These are phyloP conservation scores for Odontomyia ornata DNA, from an alignment of 2,888 invertebrate species.

Conservation along the genomic window DNA sequence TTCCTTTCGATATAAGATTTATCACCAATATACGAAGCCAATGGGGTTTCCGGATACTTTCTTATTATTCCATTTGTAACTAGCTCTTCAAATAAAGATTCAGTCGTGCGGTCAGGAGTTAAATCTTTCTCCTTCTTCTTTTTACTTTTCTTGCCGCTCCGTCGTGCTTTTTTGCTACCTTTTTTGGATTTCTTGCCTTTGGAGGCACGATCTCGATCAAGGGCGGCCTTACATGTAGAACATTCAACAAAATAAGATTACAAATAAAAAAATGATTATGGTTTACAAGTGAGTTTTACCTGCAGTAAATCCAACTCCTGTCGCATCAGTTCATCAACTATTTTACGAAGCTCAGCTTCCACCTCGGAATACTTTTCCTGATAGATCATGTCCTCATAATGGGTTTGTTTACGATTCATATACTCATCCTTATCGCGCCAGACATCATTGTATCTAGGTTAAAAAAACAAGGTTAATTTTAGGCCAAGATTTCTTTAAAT, in stretches of 20 bases:
- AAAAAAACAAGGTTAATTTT: not conserved
- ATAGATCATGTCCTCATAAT: conserved; percentile 84
- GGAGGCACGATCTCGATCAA: conserved; percentile 74
- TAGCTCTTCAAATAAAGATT: conserved; percentile 91
- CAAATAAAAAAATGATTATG: conserved; percentile 10
- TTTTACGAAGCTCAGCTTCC: conserved; percentile 81
- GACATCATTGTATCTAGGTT: conserved; percentile 74
- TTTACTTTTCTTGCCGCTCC: conserved; percentile 87
- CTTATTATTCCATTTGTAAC: conserved; percentile 90
- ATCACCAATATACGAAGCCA: conserved; percentile 83
- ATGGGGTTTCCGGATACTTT: conserved; percentile 73
- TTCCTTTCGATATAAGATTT: conserved; percentile 69
- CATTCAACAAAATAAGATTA: not conserved
- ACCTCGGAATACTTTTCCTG: conserved; percentile 83
- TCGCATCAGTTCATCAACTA: conserved; percentile 82
- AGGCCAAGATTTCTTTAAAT: not conserved
- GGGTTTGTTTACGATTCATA: conserved; percentile 76
- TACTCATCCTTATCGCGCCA: conserved; percentile 86
- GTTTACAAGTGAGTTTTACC: conserved; percentile 58
- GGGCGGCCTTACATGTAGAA: conserved; percentile 70
- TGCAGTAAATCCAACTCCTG: conserved; percentile 74
- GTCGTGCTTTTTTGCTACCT: conserved; percentile 77
- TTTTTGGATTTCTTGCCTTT: conserved; percentile 83
- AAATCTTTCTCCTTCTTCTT: conserved; percentile 95
- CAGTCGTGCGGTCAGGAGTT: conserved; percentile 88